These are phyloP conservation scores for Stratiomys singularior DNA, from an alignment of 2,888 invertebrate genomes.

Conservation along the genomic window DNA sequence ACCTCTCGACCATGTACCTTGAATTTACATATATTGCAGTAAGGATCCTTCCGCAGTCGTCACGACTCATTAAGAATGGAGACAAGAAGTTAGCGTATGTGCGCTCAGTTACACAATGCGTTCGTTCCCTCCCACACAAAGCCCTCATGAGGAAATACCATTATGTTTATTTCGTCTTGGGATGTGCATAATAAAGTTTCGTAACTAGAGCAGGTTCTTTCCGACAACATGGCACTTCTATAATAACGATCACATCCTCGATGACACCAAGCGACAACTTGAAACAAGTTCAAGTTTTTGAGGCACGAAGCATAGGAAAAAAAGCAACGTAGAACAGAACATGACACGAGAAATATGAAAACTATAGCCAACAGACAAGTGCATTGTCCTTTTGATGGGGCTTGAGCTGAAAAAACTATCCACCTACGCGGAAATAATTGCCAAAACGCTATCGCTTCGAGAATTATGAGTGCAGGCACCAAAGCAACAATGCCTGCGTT, in stretches of 20 bases:
- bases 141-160: background rate
- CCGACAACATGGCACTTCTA: conserved; percentile 3
- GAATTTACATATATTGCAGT: too few species aligned
- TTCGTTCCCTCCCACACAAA: too few species aligned
- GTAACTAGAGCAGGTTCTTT: conserved; percentile 2
- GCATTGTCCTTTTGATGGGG: conserved; percentile 32
- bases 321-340: background rate
- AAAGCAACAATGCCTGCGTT: background rate
- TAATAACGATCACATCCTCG: conserved; percentile 9
- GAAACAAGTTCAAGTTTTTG: conserved; percentile 32
- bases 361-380: conserved; percentile 38
- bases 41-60: too few species aligned
- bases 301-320: background rate
- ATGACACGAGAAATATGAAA: background rate
- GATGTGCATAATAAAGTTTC: conserved; percentile 26
- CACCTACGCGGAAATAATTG: conserved; percentile 45
- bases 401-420: conserved; percentile 28
- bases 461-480: background rate
- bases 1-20: too few species aligned
- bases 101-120: too few species aligned
- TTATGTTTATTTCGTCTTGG: background rate
- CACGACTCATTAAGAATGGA: too few species aligned
- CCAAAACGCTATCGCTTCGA: conserved; percentile 28
- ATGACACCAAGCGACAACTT: conserved; percentile 20
- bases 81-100: too few species aligned